Evolutionary conservation across 2,888 invertebrate genomes (phyloP), one percentile per base, ranked within the genome.

Genomic region (Amphiduros pacificus): DNA sequence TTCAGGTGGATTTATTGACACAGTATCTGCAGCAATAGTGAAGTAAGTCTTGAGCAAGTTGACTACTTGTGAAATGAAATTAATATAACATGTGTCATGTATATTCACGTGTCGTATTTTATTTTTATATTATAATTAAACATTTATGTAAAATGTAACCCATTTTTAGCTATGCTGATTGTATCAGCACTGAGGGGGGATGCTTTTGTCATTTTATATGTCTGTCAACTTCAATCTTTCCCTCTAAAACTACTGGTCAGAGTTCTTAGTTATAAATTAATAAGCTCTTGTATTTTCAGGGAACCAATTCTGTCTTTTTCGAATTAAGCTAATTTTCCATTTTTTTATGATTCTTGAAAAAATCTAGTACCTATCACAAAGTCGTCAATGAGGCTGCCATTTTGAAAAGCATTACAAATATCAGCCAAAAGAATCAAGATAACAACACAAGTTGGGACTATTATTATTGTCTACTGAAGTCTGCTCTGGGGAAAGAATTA

Each of bases 1-100:
- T 70, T 29, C 71, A 77, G 78, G 77, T 67, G 75, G 77, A 6
- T 68, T 77, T 22, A 54, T 78, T 53, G 77, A 77, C 63, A 71
- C 67, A 59, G 74, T 77, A 3, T 74, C 78, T 31, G 72, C 74
- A 50, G 73, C 74, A 48, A 67, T 76, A 60, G 74, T 74, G 1
- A 76, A 74, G 75, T 76, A 69, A 73, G 73, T 72, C 49, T 53
- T n/a, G n/a, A n/a, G n/a, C n/a, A n/a, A n/a, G n/a, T n/a, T n/a
- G n/a, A n/a, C n/a, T n/a, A n/a, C n/a, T n/a, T n/a, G n/a, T n/a
- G n/a, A n/a, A n/a, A n/a, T n/a, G n/a, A n/a, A n/a, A n/a, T n/a
- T n/a, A n/a, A n/a, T n/a, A n/a, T n/a, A n/a, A n/a, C n/a, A n/a
- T n/a, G n/a, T n/a, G 17, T 14, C 36, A 36, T 14, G 11, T 36